Conservation (phyloP, 2,113 vertebrate genomes). For the Deroptyus accipitrinus region DNA sequence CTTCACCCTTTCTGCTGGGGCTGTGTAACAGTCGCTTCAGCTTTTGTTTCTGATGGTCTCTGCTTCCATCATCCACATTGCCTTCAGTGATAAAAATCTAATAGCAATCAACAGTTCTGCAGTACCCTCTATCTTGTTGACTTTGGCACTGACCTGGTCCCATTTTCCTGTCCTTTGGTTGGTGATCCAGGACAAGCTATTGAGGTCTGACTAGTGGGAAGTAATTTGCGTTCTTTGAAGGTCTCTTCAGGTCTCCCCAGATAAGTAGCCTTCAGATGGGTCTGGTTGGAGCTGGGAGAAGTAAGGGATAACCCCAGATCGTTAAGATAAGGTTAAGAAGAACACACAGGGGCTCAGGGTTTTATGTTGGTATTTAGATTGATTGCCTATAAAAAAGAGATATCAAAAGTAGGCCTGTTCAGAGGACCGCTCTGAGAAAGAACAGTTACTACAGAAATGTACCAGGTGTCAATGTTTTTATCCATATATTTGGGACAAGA, state of each 20-base stretch:
- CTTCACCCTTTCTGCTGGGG: neutral
- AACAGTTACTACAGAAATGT: neutral
- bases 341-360: neutral
- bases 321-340: neutral
- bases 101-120: neutral
- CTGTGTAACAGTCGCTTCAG: neutral
- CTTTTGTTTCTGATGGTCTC: neutral
- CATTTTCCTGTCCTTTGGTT: neutral
- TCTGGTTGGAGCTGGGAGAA: neutral
- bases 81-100: neutral
- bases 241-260: neutral
- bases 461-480: neutral
- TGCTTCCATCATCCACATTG: neutral
- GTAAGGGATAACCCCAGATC: neutral
- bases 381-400: neutral
- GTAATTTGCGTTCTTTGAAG: neutral
- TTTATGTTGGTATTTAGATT: neutral
- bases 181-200: neutral
- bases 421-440: neutral
- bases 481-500: neutral
- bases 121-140: neutral
- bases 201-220: neutral
- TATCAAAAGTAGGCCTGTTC: neutral
- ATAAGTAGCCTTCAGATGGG: neutral
- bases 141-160: neutral